Percentiles rank a stretch among this genome's conserved stretches.
Evolutionary conservation across 1,140 invertebrate genomes (phyloP).

Genomic region (Coptotermes formosanus): DNA sequence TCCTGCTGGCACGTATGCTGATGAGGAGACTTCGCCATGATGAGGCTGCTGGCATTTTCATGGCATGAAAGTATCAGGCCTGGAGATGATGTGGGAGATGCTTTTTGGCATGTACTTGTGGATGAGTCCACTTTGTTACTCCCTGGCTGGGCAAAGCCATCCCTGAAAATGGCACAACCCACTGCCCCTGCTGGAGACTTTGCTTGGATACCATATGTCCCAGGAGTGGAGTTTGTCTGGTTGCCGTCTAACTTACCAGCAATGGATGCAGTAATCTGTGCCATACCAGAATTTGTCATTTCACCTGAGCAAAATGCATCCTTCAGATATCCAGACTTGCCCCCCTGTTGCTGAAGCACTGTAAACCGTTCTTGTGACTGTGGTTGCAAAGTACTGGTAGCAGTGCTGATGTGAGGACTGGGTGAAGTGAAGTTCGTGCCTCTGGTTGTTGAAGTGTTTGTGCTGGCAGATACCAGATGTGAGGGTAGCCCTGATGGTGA

Average conservation of each 20-base stretch:
- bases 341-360: not conserved
- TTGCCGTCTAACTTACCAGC: not conserved
- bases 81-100: not conserved
- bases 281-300: not conserved
- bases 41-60: not conserved
- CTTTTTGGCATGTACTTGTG: not conserved
- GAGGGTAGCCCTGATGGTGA: not conserved
- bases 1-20: not conserved
- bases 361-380: not conserved
- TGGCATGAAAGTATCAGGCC: not conserved
- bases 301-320: not conserved
- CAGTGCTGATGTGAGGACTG: not conserved
- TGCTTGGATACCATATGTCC: not conserved
- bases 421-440: not conserved
- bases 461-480: slow-evolving; percentile 24
- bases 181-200: not conserved
- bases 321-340: not conserved
- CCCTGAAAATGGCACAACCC: not conserved
- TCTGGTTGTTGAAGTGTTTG: slow-evolving; percentile 25
- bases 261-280: not conserved
- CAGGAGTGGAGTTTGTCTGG: not conserved
- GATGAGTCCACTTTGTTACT: slow-evolving; percentile 12
- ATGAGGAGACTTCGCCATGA: not conserved
- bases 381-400: not conserved
- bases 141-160: not conserved